These are phyloP conservation scores for Heterohyrax brucei DNA, from an alignment of 2,797 vertebrate genomes.

Conservation along the genomic window DNA sequence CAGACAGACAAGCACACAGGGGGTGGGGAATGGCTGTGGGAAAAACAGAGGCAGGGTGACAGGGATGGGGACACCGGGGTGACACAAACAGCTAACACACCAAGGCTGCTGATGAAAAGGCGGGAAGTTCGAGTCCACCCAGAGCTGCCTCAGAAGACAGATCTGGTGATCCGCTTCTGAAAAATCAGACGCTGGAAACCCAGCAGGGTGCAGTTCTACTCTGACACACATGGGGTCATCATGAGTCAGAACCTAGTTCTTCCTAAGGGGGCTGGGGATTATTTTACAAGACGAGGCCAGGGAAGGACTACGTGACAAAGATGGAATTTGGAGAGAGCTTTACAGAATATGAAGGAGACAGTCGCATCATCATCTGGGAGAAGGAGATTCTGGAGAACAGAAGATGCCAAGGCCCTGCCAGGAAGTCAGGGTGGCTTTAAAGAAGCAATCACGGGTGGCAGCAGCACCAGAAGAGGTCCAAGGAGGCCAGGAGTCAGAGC, in stretches of 20 bases:
- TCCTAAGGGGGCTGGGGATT: neutral
- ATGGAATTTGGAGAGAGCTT: neutral
- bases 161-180: too few relatives aligned
- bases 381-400: neutral
- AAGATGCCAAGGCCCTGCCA: neutral
- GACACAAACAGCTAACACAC: too few relatives aligned
- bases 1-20: neutral
- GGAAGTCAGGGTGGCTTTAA: neutral
- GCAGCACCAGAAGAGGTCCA: neutral
- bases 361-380: neutral
- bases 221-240: too few relatives aligned
- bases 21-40: fast-evolving
- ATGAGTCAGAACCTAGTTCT: too few relatives aligned
- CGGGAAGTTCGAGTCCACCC: too few relatives aligned
- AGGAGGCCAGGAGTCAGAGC: neutral
- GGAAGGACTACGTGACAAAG: neutral
- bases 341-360: neutral
- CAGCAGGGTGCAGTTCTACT: too few relatives aligned
- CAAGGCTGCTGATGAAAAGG: too few relatives aligned
- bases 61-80: too few relatives aligned
- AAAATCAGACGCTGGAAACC: too few relatives aligned
- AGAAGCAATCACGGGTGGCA: neutral
- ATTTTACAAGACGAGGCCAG: neutral
- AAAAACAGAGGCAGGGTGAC: neutral
- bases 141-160: too few relatives aligned